These are phyloP conservation scores for Lordiphosa andalusiaca DNA, from an alignment of 2,888 invertebrate genomes.

Conservation along the genomic window DNA sequence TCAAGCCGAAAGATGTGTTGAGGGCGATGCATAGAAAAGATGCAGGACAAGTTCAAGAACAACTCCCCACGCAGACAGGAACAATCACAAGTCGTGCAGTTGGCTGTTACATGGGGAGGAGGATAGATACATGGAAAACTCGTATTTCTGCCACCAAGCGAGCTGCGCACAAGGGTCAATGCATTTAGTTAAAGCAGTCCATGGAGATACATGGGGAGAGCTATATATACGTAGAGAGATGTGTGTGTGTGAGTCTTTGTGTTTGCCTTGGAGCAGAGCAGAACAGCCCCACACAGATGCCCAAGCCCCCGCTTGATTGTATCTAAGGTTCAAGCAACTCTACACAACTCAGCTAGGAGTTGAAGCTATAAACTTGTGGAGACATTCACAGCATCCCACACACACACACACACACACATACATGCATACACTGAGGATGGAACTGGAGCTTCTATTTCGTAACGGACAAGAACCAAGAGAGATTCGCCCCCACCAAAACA, in stretches of 20 bases:
- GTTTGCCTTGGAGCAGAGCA: slow-evolving; percentile 33
- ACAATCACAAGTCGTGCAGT: slow-evolving; percentile 41
- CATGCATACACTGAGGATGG: not conserved
- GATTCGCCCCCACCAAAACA: slow-evolving; percentile 38
- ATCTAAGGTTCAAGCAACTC: slow-evolving; percentile 67
- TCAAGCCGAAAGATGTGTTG: slow-evolving; percentile 45
- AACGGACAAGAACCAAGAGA: slow-evolving; percentile 47
- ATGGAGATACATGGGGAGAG: slow-evolving; percentile 15
- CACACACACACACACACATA: slow-evolving; percentile 2
- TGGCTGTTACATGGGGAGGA: slow-evolving; percentile 38
- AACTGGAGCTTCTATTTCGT: slow-evolving; percentile 48
- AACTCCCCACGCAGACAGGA: slow-evolving; percentile 49
- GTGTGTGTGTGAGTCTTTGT: slow-evolving; percentile 5
- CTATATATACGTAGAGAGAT: slow-evolving; percentile 13
- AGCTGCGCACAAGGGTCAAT: slow-evolving; percentile 61
- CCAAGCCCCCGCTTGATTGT: slow-evolving; percentile 31
- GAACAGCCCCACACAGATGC: slow-evolving; percentile 63
- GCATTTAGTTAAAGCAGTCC: slow-evolving; percentile 68
- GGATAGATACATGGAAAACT: slow-evolving; percentile 72
- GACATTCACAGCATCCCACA: slow-evolving; percentile 45
- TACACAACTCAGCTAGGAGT: slow-evolving; percentile 33
- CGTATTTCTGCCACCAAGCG: slow-evolving; percentile 66
- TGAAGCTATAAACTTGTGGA: slow-evolving; percentile 25
- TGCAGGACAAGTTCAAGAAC: slow-evolving; percentile 72
- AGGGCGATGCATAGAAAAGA: slow-evolving; percentile 60